Percentiles rank a stretch among this genome's conserved stretches.
These are phyloP conservation scores for Sinocyclocheilus rhinocerous DNA, from an alignment of 2,113 vertebrate genomes.

Conservation along the genomic window DNA sequence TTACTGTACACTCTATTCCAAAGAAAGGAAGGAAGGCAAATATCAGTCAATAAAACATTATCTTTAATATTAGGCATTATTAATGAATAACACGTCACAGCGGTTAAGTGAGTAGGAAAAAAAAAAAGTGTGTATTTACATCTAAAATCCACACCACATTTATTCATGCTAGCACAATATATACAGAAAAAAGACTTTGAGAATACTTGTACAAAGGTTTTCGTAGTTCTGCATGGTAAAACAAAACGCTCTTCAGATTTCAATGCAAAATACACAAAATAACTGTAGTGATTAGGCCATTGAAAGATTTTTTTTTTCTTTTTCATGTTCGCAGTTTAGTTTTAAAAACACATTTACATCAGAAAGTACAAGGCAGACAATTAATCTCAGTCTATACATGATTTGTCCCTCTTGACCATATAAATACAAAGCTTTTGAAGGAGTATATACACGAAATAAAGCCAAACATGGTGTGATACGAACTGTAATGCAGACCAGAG, in stretches of 20 bases:
- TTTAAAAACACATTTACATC: slow-evolving; percentile 86
- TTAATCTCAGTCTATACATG: slow-evolving; percentile 85
- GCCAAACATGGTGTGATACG: slow-evolving; percentile 70
- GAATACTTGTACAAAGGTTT: slow-evolving; percentile 82
- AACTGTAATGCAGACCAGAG: slow-evolving; percentile 51
- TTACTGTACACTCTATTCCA: no score
- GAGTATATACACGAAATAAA: slow-evolving; percentile 82
- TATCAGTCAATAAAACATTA: slow-evolving; percentile 70
- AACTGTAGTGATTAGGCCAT: slow-evolving; percentile 63
- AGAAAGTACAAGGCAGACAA: slow-evolving; percentile 86
- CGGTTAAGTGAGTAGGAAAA: slow-evolving; percentile 83
- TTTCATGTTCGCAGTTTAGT: slow-evolving; percentile 55
- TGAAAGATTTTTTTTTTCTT: slow-evolving; percentile 56
- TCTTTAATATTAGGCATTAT: slow-evolving; percentile 83
- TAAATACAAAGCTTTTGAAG: slow-evolving; percentile 88
- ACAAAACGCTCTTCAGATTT: slow-evolving; percentile 62
- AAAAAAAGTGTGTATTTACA: slow-evolving; percentile 85
- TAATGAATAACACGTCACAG: slow-evolving; percentile 92
- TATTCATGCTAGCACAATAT: slow-evolving; percentile 93
- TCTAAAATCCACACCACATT: slow-evolving; percentile 89
- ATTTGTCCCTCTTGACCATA: slow-evolving; percentile 85
- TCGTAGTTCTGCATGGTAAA: slow-evolving; percentile 65
- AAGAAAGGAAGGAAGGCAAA: not conserved
- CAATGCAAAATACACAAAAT: slow-evolving; percentile 73
- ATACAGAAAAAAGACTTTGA: slow-evolving; percentile 83